Evolutionary conservation across 1,140 invertebrate genomes (phyloP).

Genomic region (Metaphire vulgaris): DNA sequence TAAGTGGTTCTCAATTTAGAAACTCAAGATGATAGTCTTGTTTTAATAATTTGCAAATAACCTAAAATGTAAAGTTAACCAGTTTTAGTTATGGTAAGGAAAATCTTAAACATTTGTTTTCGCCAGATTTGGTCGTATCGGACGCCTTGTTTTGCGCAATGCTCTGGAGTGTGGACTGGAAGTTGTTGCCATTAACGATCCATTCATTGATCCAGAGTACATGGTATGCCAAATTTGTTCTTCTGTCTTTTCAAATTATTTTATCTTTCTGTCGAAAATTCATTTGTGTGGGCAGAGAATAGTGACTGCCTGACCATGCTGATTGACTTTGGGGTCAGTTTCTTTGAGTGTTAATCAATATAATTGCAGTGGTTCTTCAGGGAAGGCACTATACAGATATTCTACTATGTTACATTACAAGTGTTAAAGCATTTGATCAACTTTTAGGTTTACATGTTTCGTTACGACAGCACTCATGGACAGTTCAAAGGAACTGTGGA

Average conservation of each 20-base stretch:
- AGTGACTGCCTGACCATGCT: no score
- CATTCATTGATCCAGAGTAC: constrained; percentile 85
- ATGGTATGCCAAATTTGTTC: no score
- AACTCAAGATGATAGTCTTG: neutral
- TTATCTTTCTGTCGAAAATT: no score
- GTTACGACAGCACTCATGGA: constrained; percentile 95
- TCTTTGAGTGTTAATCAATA: no score
- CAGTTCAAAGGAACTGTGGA: constrained; percentile 72
- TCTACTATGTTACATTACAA: no score
- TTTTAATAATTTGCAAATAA: neutral
- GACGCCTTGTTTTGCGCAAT: constrained; percentile 81
- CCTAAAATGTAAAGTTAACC: neutral
- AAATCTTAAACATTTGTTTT: constrained; percentile 24
- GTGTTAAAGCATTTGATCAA: no score
- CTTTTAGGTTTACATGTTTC: constrained; percentile 85
- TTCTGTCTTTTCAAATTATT: no score
- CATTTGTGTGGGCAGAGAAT: no score
- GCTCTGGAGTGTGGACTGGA: constrained; percentile 62
- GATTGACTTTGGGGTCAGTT: no score
- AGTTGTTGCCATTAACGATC: constrained; percentile 90
- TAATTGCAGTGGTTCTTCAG: no score
- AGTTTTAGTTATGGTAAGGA: neutral
- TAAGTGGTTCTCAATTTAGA: neutral
- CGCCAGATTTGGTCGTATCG: constrained; percentile 83
- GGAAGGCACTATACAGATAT: no score